Evolutionary conservation across 2,888 invertebrate species (phyloP), one percentile per base, ranked within the genome.

Genomic region (Eulithis testata): DNA sequence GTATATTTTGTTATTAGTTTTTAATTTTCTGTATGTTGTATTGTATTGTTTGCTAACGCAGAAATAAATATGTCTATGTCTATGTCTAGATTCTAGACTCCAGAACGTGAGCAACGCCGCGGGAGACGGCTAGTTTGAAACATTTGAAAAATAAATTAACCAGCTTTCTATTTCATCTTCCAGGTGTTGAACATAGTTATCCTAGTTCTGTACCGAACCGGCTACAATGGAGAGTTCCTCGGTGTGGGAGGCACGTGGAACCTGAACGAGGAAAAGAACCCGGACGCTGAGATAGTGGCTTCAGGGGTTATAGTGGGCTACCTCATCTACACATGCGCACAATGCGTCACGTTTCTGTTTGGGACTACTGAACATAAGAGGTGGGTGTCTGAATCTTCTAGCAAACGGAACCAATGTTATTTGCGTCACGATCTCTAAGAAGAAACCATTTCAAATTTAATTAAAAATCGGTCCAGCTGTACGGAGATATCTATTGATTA

Each of bases 241-340:
- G 97, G 97, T 44, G 96, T 97, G 60, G 97, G 97, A 53, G 97
- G 97, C 63, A 97, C 97, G 14, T 97, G 97, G 97, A 97, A 97
- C 89, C 93, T 97, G 58, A 97, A 97, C 78, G 97, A 97, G 85
- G 97, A 97, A 83, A 97, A 97, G 90, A 97, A 96, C 83, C 95
- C 97, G 0, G 97, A 97, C 78, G 96, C 96, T 14, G 97, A 98
- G 93, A 97, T 97, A 70, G 96, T 98, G 0, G 97, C 97, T 0
- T 97, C 97, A 0, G 97, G 97, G 8, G 96, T 97, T 3, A 96
- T 97, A 74, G 96, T 98, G 6, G 97, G 97, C 12, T 98, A 96
- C 86, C 95, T 97, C 77, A 96, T 98, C 64, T 98, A 97, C 89
- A 97, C 97, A 0, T 91, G 94, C 3, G 96, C 96, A 0, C 96